A percentile compares a stretch with the other conserved stretches of the same genome.
phyloP scores from a whole-genome alignment of 2,888 invertebrate species.

The Cryptocheilus praepositus region DNA sequence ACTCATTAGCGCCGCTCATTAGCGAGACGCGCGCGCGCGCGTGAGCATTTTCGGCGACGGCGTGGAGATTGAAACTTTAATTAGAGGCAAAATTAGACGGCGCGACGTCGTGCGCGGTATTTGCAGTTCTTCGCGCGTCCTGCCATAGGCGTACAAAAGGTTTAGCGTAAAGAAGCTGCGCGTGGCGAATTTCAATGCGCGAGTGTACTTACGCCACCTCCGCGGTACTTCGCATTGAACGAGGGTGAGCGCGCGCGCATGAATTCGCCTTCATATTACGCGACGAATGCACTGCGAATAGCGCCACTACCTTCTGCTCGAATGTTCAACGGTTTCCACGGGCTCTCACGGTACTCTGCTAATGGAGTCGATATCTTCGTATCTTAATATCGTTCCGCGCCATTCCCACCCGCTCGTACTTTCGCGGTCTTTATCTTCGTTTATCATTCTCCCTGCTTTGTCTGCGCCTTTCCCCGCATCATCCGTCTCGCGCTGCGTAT shows the following conservation, averaged over 20 bases:
- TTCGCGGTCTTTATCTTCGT: neutral
- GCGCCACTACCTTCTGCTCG: constrained; percentile 15
- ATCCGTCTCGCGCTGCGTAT: neutral
- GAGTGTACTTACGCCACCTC: too few species aligned
- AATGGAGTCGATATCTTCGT: constrained; percentile 56
- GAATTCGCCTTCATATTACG: constrained; percentile 20
- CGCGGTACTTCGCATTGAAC: neutral
- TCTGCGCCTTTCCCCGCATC: neutral
- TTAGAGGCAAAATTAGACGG: too few species aligned
- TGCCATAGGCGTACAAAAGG: too few species aligned
- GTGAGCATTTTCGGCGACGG: too few species aligned
- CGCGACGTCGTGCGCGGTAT: too few species aligned
- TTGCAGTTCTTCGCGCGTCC: too few species aligned
- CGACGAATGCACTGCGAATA: constrained; percentile 11
- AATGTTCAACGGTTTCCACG: constrained; percentile 43
- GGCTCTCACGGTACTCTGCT: constrained; percentile 37
- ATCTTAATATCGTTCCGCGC: constrained; percentile 50
- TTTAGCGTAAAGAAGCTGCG: too few species aligned
- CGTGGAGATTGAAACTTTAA: too few species aligned
- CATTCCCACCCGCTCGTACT: constrained; percentile 7
- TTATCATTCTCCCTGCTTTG: neutral
- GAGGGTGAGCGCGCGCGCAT: constrained; percentile 20
- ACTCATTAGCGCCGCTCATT: too few species aligned
- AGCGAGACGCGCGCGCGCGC: too few species aligned
- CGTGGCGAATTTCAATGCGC: too few species aligned